Conservation (phyloP, 2,113 vertebrate genomes). For the Glareola pratincola region DNA sequence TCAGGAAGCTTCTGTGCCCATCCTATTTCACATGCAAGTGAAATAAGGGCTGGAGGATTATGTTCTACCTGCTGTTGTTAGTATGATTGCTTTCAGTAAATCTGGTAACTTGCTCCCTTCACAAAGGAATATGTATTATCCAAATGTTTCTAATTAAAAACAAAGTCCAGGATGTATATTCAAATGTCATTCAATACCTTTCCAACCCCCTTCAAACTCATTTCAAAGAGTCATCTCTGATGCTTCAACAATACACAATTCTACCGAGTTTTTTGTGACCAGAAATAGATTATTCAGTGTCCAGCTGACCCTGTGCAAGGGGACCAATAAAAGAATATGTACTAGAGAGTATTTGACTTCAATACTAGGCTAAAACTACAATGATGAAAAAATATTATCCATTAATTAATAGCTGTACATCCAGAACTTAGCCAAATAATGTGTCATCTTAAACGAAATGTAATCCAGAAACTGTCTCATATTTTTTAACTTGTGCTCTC, state of each 20-base stretch:
- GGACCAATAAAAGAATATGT: background rate
- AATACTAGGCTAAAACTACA: background rate
- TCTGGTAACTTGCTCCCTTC: background rate
- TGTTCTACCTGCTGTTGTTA: background rate
- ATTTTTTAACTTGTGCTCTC: background rate
- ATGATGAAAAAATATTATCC: background rate
- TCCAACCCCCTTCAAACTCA: background rate
- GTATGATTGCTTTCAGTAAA: background rate
- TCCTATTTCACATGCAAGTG: background rate
- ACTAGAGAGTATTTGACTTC: background rate
- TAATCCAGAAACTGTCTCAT: background rate
- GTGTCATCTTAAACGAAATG: background rate
- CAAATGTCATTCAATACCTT: background rate
- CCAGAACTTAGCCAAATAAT: background rate
- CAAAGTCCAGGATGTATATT: background rate
- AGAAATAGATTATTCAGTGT: background rate
- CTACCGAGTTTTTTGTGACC: background rate
- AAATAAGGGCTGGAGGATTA: background rate
- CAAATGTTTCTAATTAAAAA: background rate
- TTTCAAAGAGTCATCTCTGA: background rate
- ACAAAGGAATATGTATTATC: background rate
- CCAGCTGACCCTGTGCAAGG: accelerated
- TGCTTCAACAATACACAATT: background rate
- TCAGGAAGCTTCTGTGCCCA: background rate
- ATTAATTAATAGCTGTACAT: background rate